These are phyloP conservation scores for Drosophila sordidula DNA, from an alignment of 2,888 invertebrate species.

Conservation along the genomic window DNA sequence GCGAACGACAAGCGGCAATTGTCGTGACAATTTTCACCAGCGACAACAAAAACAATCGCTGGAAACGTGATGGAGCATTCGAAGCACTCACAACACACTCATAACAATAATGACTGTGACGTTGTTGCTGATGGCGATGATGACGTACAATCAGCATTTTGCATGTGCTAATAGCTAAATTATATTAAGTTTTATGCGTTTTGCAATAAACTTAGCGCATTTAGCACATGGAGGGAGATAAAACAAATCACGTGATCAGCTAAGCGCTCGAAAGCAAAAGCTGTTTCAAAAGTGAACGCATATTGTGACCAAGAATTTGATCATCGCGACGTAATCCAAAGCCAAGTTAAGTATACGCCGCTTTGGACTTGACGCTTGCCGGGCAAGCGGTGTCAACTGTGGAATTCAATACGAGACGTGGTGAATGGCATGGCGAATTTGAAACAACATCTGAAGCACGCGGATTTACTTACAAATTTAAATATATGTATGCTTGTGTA, in stretches of 20 bases:
- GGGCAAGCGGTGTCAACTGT: conserved; percentile 23
- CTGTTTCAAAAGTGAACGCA: conserved; percentile 37
- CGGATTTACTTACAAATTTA: conserved; percentile 5
- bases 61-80: conserved; percentile 66
- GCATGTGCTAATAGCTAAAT: conserved; percentile 67
- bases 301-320: conserved; percentile 28
- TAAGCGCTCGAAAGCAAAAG: conserved; percentile 1
- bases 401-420: conserved; percentile 10
- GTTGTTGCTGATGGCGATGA: conserved; percentile 13
- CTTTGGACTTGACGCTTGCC: conserved; percentile 18
- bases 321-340: conserved; percentile 18
- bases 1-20: conserved; percentile 53
- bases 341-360: conserved; percentile 37
- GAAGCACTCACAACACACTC: conserved; percentile 20
- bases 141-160: conserved; percentile 24
- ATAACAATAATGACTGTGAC: conserved; percentile 18
- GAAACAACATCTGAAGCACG: neutral
- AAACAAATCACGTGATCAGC: conserved; percentile 44
- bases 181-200: conserved; percentile 49
- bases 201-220: conserved; percentile 9
- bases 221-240: conserved; percentile 24
- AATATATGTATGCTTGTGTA: neutral
- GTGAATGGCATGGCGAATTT: neutral
- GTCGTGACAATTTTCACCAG: conserved; percentile 65
- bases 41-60: conserved; percentile 7